Conservation (phyloP, 2,797 vertebrate species). For the Rhinichthys osculus region DNA sequence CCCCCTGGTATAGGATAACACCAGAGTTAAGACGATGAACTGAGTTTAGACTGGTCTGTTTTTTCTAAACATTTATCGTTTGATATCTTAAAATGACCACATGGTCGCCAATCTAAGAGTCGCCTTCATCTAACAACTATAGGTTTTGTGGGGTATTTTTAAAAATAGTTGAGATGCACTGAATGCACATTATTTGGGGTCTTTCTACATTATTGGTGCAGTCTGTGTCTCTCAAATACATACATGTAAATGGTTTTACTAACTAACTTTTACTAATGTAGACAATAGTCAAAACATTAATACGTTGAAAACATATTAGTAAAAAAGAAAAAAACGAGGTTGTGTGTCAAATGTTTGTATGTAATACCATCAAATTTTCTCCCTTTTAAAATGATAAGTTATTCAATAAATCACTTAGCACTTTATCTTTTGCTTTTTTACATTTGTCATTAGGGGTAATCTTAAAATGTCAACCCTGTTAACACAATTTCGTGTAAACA, state of each 20-base stretch:
- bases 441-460: background rate
- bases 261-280: background rate
- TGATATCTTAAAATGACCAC: background rate
- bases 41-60: background rate
- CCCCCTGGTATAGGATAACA: background rate
- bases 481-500: background rate
- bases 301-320: background rate
- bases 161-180: background rate
- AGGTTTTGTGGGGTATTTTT: background rate
- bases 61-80: background rate
- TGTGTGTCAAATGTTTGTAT: background rate
- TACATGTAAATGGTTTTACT: background rate
- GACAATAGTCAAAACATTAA: background rate
- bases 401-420: background rate
- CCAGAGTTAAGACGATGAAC: background rate
- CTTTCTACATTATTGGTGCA: background rate
- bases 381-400: background rate
- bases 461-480: constrained; percentile 1
- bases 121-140: background rate
- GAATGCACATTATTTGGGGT: background rate
- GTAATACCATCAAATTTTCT: background rate
- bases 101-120: background rate
- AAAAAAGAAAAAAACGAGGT: background rate
- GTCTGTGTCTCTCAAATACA: background rate
- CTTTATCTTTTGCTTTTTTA: background rate